Base-by-base conservation (phyloP, 2,888 invertebrate species). In the Copidosoma aretas region DNA sequence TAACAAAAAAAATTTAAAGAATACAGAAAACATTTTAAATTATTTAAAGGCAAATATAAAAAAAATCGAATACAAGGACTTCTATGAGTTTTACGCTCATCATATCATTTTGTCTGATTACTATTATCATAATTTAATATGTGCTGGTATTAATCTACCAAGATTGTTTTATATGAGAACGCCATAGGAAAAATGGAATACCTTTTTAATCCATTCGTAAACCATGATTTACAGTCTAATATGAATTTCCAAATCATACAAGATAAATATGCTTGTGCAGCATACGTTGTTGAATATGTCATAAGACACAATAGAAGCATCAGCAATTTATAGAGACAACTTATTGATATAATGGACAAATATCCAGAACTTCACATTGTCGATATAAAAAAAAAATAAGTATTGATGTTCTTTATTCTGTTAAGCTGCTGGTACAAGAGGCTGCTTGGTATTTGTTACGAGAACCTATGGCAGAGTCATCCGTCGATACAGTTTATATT, bases 121-220 rank as follows among this genome's bases (percentile, higher is more conserved):
- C 0, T 65, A 77, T 32, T 80, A 80, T 68, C 0, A 22, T 14
- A 67, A 78, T 39, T 74, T 78, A 22, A 32, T 80, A 43, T 63
- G 73, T 64, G 72, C 74, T 49, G 73, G 73, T 8, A 74, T 77
- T 4, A 66, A 21, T 21, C 41, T 75, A 58, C 75, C 74, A 19
- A 63, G 57, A 51, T 61, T 76, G 1, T 72, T 77, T 57, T n/a
- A 72, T 10, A 76, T 76, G 54, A 70, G 76, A 10, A 3, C 25
- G 14, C 62, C 43, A 1, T 22, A n/a, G 17, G 72, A 78, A 67
- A 76, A 69, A 56, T 76, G 69, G 73, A 56, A 72, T 49, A 77
- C 69, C n/a, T 72, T 14, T 76, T 77, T 63, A 76, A 75, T 69
- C 75, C 76, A 41, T 76, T 70, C 56, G 70, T 77, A 19, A 59